phyloP scores from a whole-genome alignment of 2,113 vertebrate species.

The Podarcis cretensis region DNA sequence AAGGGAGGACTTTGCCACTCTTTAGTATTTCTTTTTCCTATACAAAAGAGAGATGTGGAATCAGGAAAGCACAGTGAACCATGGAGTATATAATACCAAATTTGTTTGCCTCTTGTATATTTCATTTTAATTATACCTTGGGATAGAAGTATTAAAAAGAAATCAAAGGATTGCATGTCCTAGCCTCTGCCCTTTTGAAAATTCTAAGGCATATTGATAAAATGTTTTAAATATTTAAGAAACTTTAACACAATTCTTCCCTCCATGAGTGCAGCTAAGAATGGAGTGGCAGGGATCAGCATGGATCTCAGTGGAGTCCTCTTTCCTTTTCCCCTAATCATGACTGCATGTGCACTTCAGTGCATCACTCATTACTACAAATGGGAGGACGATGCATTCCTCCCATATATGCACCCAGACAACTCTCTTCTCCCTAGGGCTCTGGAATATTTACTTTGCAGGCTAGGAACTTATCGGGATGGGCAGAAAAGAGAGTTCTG shows the following conservation, averaged over 20 bases:
- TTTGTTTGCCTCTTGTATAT: neutral
- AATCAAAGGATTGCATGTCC: neutral
- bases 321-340: neutral
- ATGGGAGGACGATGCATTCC: neutral
- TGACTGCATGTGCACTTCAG: neutral
- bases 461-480: too few relatives aligned
- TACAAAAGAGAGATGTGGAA: neutral
- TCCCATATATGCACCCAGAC: neutral
- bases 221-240: neutral
- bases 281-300: neutral
- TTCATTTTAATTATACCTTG: neutral
- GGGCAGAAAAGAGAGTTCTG: neutral
- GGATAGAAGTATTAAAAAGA: rapidly evolving
- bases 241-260: neutral
- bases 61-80: neutral
- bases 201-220: neutral
- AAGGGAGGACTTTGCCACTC: neutral
- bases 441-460: neutral
- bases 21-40: neutral
- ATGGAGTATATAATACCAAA: neutral
- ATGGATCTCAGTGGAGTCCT: neutral
- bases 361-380: neutral
- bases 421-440: neutral
- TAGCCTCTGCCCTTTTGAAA: conserved; percentile 8
- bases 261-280: neutral